Conservation (phyloP, 2,113 vertebrate genomes). For the Perca fluviatilis region DNA sequence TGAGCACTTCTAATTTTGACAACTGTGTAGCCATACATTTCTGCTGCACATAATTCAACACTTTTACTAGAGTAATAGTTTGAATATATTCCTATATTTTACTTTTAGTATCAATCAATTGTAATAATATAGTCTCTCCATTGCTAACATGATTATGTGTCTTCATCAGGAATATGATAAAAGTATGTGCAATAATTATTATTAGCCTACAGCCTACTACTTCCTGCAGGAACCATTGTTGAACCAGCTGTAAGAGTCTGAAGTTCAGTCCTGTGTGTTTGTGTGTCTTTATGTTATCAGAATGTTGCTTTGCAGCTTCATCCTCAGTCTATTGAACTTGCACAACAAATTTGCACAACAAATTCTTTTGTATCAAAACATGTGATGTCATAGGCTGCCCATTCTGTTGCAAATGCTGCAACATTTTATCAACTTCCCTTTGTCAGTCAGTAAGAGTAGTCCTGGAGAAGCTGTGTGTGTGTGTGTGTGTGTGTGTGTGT, state of each 20-base stretch:
- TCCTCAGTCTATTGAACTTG: background rate
- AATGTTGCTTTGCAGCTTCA: background rate
- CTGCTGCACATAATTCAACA: too few species aligned
- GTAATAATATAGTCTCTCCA: too few species aligned
- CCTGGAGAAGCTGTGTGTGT: background rate
- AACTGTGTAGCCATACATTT: too few species aligned
- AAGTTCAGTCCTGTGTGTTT: slow-evolving; percentile 5
- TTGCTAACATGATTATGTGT: background rate
- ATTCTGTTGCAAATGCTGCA: background rate
- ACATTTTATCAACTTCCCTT: background rate
- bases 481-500: slow-evolving; percentile 5
- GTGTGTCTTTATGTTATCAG: slow-evolving; percentile 16
- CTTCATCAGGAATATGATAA: background rate
- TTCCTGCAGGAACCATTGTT: background rate
- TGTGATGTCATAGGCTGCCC: background rate
- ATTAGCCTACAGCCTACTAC: background rate
- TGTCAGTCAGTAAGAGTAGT: background rate
- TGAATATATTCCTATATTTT: background rate
- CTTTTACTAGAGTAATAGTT: background rate
- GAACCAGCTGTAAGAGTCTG: background rate
- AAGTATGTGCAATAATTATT: background rate
- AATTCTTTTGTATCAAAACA: background rate
- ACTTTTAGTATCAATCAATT: background rate
- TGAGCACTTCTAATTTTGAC: background rate
- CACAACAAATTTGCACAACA: background rate